phyloP scores from a whole-genome alignment of 1,140 invertebrate species.

The Oryctes rhinoceros region DNA sequence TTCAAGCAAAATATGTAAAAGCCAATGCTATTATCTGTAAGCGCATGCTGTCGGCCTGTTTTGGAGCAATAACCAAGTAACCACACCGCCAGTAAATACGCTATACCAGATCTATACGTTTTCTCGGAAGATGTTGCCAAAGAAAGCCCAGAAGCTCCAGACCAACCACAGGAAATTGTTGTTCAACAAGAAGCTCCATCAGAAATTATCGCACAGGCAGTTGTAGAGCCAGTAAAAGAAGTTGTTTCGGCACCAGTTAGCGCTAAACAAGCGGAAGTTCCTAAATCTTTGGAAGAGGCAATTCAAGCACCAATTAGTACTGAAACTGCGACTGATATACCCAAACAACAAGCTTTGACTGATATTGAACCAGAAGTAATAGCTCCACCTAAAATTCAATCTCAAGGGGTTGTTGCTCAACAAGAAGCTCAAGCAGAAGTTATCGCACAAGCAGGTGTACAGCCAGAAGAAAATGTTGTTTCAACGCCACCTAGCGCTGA shows the following conservation, averaged over 20 bases:
- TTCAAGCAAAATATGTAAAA: neutral
- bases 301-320: neutral
- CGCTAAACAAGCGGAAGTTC: neutral
- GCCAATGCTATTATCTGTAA: neutral
- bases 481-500: neutral
- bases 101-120: slow-evolving; percentile 5
- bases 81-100: neutral
- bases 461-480: neutral
- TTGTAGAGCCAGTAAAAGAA: slow-evolving; percentile 7
- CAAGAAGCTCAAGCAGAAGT: slow-evolving; percentile 66
- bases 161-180: neutral
- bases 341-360: slow-evolving; percentile 8
- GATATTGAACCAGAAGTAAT: slow-evolving; percentile 25
- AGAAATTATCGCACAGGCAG: slow-evolving; percentile 61
- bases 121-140: slow-evolving; percentile 8
- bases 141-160: neutral
- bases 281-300: neutral
- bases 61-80: slow-evolving; percentile 10
- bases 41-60: neutral
- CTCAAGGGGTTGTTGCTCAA: neutral
- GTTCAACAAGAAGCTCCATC: slow-evolving; percentile 61
- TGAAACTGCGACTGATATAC: slow-evolving; percentile 34
- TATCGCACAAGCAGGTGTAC: slow-evolving; percentile 45
- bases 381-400: slow-evolving; percentile 39
- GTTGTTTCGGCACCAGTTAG: neutral